These are phyloP conservation scores for Diglossa cyanea DNA, from an alignment of 2,797 vertebrate genomes.

Conservation along the genomic window DNA sequence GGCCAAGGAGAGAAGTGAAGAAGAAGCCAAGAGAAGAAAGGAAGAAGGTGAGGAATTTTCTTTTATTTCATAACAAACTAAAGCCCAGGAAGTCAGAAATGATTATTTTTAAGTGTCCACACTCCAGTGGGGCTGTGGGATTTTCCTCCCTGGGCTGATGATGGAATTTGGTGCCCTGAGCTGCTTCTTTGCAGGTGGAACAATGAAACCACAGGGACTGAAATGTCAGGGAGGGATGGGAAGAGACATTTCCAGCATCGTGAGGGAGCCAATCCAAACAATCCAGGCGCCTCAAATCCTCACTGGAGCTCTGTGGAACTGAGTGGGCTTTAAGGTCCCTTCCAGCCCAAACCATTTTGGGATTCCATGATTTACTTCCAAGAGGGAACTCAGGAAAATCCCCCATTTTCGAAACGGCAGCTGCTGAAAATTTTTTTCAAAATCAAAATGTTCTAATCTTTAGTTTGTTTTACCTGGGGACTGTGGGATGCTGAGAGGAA, in stretches of 20 bases:
- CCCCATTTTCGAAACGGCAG: accelerated
- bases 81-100: neutral
- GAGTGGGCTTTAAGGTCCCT: neutral
- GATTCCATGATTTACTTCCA: neutral
- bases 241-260: accelerated
- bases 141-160: accelerated
- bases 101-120: accelerated
- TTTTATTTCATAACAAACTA: neutral
- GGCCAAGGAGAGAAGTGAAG: constrained; percentile 90
- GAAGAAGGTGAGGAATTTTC: constrained; percentile 81
- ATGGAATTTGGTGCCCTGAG: neutral
- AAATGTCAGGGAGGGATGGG: neutral
- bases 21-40: constrained; percentile 86
- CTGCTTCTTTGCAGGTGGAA: neutral
- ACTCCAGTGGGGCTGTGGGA: neutral
- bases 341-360: neutral
- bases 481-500: neutral
- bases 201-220: neutral
- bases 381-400: neutral
- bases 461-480: neutral
- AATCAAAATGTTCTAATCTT: accelerated
- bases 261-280: neutral
- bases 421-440: neutral
- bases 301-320: neutral
- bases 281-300: neutral